Evolutionary conservation across 2,113 vertebrate genomes (phyloP).

Genomic region (Chloroceryle aenea): DNA sequence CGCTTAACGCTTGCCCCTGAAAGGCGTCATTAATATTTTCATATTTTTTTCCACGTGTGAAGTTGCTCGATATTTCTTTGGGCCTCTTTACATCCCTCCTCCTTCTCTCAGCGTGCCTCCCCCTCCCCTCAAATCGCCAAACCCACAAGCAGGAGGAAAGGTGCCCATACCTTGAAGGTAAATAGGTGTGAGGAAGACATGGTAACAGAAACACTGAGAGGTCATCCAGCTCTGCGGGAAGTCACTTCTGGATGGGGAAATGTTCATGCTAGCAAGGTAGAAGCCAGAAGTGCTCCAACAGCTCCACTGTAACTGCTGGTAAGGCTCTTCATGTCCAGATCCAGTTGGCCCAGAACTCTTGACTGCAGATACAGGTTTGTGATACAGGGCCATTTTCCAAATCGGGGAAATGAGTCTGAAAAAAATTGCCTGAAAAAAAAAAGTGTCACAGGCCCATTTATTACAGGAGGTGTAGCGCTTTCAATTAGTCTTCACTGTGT

Average conservation of each 20-base stretch:
- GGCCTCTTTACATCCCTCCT: neutral
- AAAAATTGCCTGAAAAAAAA: neutral
- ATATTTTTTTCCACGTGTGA: neutral
- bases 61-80: neutral
- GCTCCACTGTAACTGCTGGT: neutral
- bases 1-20: neutral
- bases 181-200: neutral
- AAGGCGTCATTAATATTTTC: neutral
- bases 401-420: neutral
- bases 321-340: neutral
- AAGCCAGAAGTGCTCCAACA: neutral
- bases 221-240: neutral
- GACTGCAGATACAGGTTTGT: neutral
- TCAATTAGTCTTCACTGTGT: neutral
- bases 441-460: neutral
- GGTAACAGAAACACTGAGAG: neutral
- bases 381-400: neutral
- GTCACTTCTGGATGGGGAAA: neutral
- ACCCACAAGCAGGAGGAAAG: neutral
- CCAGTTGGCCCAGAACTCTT: neutral
- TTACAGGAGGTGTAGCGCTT: neutral
- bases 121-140: neutral
- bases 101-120: rapidly evolving
- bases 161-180: neutral
- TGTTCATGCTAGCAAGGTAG: neutral